Percentiles rank a stretch among this genome's conserved stretches.
phyloP scores from a whole-genome alignment of 2,888 invertebrate genomes.

The Apeira syringaria region DNA sequence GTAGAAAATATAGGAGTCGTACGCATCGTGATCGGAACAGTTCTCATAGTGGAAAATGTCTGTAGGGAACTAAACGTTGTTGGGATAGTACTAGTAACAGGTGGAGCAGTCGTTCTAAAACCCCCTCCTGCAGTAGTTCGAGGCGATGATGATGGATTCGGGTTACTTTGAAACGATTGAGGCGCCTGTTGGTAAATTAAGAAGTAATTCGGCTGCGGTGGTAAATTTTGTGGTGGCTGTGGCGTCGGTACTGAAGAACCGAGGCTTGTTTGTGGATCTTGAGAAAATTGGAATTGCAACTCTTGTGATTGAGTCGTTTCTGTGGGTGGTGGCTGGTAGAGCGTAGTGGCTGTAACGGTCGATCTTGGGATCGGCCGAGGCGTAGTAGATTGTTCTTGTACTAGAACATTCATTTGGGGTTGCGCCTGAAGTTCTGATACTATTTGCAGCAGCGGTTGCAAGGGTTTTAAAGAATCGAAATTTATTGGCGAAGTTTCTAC shows the following conservation, averaged over 20 bases:
- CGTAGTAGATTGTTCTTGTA: conserved; percentile 1
- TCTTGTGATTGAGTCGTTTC: conserved; percentile 3
- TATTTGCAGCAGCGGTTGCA: neutral
- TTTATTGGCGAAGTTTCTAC: neutral
- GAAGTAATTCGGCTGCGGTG: conserved; percentile 34
- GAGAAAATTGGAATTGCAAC: neutral
- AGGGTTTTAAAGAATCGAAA: neutral
- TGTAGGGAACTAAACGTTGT: conserved; percentile 13
- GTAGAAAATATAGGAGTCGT: conserved; percentile 15
- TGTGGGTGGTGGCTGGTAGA: conserved; percentile 4
- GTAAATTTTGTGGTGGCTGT: conserved; percentile 25
- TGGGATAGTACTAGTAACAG: conserved; percentile 17
- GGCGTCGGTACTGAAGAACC: conserved; percentile 3
- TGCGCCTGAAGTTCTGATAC: conserved; percentile 15
- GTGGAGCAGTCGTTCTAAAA: conserved; percentile 9
- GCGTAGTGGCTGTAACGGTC: neutral
- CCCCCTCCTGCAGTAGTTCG: conserved; percentile 15
- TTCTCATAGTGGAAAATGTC: conserved; percentile 1
- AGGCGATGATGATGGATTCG: conserved; percentile 22
- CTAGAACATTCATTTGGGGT: too few species aligned
- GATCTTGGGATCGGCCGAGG: neutral
- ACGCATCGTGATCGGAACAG: neutral
- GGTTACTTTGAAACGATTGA: conserved; percentile 34
- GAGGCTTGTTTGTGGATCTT: conserved; percentile 1
- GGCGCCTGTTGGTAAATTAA: conserved; percentile 53